Evolutionary conservation across 2,888 invertebrate genomes (phyloP).

Genomic region (Pterostichus madidus): DNA sequence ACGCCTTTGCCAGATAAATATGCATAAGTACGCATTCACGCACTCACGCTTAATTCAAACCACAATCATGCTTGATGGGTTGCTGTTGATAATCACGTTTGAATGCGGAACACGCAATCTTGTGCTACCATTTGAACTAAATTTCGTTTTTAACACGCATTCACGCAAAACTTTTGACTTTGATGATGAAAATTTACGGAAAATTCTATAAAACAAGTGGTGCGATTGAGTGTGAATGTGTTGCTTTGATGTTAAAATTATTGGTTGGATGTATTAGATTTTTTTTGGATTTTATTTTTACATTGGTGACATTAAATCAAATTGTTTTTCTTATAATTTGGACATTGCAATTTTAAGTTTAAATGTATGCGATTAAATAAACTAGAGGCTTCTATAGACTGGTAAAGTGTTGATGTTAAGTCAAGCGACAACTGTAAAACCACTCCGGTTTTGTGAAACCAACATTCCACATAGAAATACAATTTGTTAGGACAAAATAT

Average conservation of each 20-base stretch:
- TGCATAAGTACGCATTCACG: neutral
- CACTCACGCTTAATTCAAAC: neutral
- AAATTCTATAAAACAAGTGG: conserved; percentile 25
- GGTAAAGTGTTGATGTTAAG: too few relatives aligned
- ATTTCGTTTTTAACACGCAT: conserved; percentile 50
- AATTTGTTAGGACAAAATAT: too few relatives aligned
- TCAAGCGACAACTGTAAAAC: too few relatives aligned
- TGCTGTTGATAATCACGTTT: conserved; percentile 34
- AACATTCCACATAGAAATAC: too few relatives aligned
- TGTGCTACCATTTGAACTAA: neutral
- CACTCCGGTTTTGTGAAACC: too few relatives aligned
- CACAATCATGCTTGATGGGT: conserved; percentile 48
- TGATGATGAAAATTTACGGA: neutral
- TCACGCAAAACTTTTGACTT: conserved; percentile 30
- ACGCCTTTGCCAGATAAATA: too few relatives aligned
- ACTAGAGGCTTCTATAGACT: too few relatives aligned
- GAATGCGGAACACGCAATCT: conserved; percentile 26
- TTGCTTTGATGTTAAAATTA: neutral
- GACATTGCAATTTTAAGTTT: too few relatives aligned
- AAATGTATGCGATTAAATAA: too few relatives aligned
- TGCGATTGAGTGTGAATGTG: neutral
- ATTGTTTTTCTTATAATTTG: too few relatives aligned
- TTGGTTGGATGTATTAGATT: neutral
- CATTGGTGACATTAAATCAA: too few relatives aligned
- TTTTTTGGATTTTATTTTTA: too few relatives aligned